Evolutionary conservation across 2,888 invertebrate genomes (phyloP).

Genomic region (Agonum fuliginosum): DNA sequence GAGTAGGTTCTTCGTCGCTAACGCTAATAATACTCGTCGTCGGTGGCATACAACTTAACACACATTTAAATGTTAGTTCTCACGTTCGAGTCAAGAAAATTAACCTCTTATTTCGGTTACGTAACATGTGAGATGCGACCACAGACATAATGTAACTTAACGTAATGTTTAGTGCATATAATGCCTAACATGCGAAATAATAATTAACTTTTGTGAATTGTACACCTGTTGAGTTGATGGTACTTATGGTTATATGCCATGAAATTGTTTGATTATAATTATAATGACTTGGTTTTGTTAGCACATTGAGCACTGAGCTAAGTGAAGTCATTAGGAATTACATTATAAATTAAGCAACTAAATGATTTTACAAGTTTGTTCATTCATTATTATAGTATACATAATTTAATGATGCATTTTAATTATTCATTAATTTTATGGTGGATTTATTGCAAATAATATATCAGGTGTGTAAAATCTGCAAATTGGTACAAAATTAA

Average conservation of each 20-base stretch:
- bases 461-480: too few species aligned
- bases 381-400: neutral
- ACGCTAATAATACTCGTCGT: conserved; percentile 32
- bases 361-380: conserved; percentile 14
- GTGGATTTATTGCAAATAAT: too few species aligned
- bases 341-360: conserved; percentile 2
- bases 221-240: conserved; percentile 31
- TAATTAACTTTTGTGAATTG: conserved; percentile 36
- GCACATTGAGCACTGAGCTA: neutral
- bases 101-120: conserved; percentile 47
- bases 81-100: conserved; percentile 44
- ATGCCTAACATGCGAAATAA: conserved; percentile 39
- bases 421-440: neutral
- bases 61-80: conserved; percentile 55
- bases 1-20: neutral
- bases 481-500: too few species aligned
- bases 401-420: neutral
- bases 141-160: conserved; percentile 24
- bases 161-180: conserved; percentile 23
- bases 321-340: neutral
- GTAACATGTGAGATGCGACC: conserved; percentile 35
- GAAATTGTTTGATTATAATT: conserved; percentile 21
- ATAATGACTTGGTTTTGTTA: conserved; percentile 2
- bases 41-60: conserved; percentile 44
- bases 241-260: conserved; percentile 23